phyloP scores from a whole-genome alignment of 2,113 vertebrate species.

The Hystrix brachyura region DNA sequence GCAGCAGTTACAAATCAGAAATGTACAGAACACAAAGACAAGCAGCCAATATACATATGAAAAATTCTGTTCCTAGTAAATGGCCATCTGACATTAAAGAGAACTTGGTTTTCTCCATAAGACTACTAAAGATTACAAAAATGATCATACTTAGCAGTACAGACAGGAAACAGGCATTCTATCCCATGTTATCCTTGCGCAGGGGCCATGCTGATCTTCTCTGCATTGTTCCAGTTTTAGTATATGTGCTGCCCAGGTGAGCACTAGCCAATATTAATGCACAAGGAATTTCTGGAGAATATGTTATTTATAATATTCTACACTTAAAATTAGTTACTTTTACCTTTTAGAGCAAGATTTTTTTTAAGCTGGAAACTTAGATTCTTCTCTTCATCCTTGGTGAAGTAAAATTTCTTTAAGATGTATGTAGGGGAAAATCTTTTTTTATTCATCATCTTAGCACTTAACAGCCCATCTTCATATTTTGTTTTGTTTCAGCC shows the following conservation, averaged over 20 bases:
- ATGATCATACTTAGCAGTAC: not conserved
- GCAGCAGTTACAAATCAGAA: not conserved
- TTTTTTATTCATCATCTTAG: not conserved
- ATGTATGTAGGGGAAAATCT: not conserved
- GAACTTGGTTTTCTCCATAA: not conserved
- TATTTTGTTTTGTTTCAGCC: conserved; percentile 17
- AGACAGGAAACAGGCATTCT: not conserved
- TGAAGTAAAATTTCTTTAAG: conserved; percentile 2
- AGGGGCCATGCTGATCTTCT: too few relatives aligned
- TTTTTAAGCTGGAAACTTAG: not conserved
- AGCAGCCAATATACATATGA: not conserved
- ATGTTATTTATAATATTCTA: not conserved
- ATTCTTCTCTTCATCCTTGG: conserved; percentile 34
- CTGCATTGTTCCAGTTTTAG: too few relatives aligned
- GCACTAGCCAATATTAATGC: too few relatives aligned
- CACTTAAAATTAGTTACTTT: conserved; percentile 40
- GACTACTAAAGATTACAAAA: not conserved
- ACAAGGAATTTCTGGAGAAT: not conserved
- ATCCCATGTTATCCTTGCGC: too few relatives aligned
- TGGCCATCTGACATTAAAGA: not conserved
- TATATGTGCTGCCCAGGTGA: too few relatives aligned
- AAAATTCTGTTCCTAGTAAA: not conserved
- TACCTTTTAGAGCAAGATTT: not conserved
- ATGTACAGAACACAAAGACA: not conserved
- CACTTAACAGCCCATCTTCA: not conserved